These are phyloP conservation scores for Chrysaora quinquecirrha DNA, from an alignment of 30 jellyfish, hydroid and myxozoan species.

Conservation along the genomic window DNA sequence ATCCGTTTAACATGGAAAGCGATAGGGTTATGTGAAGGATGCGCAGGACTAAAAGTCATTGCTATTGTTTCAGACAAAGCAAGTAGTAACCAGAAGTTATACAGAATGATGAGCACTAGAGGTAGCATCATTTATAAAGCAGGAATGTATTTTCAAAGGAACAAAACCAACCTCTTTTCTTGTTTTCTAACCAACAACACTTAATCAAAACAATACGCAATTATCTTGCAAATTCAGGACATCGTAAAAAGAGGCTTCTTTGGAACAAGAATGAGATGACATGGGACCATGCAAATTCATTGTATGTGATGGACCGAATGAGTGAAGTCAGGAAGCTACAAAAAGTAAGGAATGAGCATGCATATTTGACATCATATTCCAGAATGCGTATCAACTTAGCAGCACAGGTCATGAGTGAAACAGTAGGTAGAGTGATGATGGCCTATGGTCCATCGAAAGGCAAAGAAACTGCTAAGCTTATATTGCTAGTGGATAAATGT, in stretches of 20 bases:
- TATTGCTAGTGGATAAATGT: conserved; percentile 27
- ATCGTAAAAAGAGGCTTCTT: conserved; percentile 28
- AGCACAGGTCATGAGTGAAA: conserved; percentile 58
- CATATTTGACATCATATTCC: background rate
- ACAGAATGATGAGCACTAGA: conserved; percentile 27
- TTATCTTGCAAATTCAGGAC: conserved; percentile 41
- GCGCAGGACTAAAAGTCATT: conserved; percentile 11
- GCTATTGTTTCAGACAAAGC: conserved; percentile 37
- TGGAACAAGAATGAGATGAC: conserved; percentile 31
- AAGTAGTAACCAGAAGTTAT: conserved; percentile 33
- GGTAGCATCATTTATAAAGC: conserved; percentile 14
- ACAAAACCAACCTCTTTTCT: conserved; percentile 27
- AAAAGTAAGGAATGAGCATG: conserved; percentile 28
- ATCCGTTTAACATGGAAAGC: conserved; percentile 21
- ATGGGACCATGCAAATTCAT: conserved; percentile 3
- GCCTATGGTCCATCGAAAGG: conserved; percentile 30
- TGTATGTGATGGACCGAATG: conserved; percentile 28
- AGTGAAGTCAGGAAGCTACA: conserved; percentile 29
- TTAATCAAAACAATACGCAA: conserved; percentile 29
- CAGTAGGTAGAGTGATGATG: conserved; percentile 36
- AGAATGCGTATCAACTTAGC: too few species aligned
- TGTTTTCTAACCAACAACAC: conserved; percentile 42
- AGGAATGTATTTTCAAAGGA: conserved; percentile 26
- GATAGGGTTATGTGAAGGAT: conserved; percentile 1
- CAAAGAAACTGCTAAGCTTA: conserved; percentile 36